These are phyloP conservation scores for Abscondita cerata DNA, from an alignment of 2,888 invertebrate genomes.

Conservation along the genomic window DNA sequence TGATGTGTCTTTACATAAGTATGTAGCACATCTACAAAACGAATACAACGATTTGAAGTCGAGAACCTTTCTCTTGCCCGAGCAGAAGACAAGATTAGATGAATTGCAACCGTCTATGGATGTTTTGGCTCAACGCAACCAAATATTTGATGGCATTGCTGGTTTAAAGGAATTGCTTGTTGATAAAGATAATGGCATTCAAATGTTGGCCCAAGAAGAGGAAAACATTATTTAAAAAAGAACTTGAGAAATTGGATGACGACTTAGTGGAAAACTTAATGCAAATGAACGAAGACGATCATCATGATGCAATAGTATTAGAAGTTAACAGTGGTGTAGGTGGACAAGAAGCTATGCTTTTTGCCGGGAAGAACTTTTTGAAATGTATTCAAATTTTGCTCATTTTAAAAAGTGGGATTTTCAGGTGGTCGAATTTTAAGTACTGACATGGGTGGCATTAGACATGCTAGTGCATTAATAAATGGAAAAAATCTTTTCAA, in stretches of 20 bases:
- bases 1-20: constrained; percentile 49
- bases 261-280: constrained; percentile 67
- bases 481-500: constrained; percentile 70
- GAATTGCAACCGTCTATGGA: constrained; percentile 66
- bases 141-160: constrained; percentile 66
- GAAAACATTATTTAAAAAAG: constrained; percentile 62
- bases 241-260: constrained; percentile 65
- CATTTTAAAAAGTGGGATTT: constrained; percentile 63
- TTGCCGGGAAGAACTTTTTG: constrained; percentile 83
- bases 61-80: not conserved
- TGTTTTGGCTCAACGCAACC: constrained; percentile 65
- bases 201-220: constrained; percentile 73
- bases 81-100: constrained; percentile 40
- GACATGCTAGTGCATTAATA: constrained; percentile 73
- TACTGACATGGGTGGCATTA: constrained; percentile 70
- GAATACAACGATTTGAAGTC: constrained; percentile 46
- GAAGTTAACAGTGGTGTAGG: constrained; percentile 93
- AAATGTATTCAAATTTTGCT: constrained; percentile 83
- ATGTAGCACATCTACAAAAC: constrained; percentile 48
- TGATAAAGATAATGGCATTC: constrained; percentile 71
- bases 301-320: constrained; percentile 69
- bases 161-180: constrained; percentile 69
- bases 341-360: constrained; percentile 97
- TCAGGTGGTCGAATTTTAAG: constrained; percentile 58
- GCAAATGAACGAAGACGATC: constrained; percentile 63